These are phyloP conservation scores for Itoplectis maculator DNA, from an alignment of 2,888 invertebrate species.

Conservation along the genomic window DNA sequence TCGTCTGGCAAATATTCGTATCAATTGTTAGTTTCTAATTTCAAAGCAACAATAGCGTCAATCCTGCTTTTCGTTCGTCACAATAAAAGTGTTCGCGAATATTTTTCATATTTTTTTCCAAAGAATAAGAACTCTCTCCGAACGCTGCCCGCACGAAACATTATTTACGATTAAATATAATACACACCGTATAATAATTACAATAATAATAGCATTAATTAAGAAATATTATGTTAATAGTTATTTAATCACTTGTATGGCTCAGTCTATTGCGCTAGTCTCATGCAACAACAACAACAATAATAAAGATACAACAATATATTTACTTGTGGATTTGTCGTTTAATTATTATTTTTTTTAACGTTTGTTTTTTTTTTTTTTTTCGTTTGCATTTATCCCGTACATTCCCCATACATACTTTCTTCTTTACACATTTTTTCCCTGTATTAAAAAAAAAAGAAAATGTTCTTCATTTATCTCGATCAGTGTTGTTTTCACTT, in stretches of 20 bases:
- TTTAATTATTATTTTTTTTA: slow-evolving; percentile 21
- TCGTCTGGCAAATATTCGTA: background rate
- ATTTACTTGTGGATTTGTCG: slow-evolving; percentile 77
- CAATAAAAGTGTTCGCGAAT: background rate
- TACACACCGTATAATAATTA: slow-evolving; percentile 81
- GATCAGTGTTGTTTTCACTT: slow-evolving; percentile 65
- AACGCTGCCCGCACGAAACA: slow-evolving; percentile 74
- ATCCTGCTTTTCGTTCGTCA: background rate
- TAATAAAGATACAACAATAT: slow-evolving; percentile 82
- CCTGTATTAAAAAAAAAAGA: slow-evolving; percentile 70
- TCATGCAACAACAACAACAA: slow-evolving; percentile 82
- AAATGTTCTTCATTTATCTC: slow-evolving; percentile 43
- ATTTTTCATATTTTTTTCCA: slow-evolving; percentile 60
- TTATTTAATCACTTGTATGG: slow-evolving; percentile 81
- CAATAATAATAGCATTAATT: slow-evolving; percentile 81
- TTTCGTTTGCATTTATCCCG: slow-evolving; percentile 70
- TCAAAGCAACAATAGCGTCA: background rate
- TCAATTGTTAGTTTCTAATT: too few species aligned
- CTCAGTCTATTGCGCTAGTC: slow-evolving; percentile 83
- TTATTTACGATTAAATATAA: slow-evolving; percentile 81
- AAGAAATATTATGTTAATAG: slow-evolving; percentile 82
- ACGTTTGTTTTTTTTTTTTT: slow-evolving; percentile 59
- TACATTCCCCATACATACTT: slow-evolving; percentile 63
- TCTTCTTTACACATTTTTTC: slow-evolving; percentile 56
- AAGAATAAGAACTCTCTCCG: slow-evolving; percentile 78